phyloP scores from a whole-genome alignment of 1,140 invertebrate species.

The Neomicropteryx cornuta region DNA sequence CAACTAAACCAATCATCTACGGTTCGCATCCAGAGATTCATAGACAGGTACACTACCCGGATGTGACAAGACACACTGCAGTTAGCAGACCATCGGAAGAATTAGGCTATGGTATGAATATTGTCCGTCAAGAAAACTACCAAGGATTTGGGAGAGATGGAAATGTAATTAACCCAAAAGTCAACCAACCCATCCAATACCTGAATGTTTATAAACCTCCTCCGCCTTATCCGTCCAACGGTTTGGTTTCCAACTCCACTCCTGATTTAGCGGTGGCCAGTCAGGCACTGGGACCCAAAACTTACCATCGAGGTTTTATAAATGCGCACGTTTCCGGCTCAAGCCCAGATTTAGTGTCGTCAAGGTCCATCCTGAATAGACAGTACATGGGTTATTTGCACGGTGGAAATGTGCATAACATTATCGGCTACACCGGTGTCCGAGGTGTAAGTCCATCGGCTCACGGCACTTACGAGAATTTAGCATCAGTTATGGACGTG shows the following conservation, averaged over 20 bases:
- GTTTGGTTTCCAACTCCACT: conserved; percentile 64
- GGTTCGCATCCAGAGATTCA: conserved; percentile 56
- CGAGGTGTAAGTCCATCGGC: conserved; percentile 32
- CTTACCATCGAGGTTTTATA: conserved; percentile 41
- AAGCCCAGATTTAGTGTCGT: conserved; percentile 66
- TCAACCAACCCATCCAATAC: conserved; percentile 40
- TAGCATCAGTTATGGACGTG: conserved; percentile 31
- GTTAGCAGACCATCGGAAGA: too few relatives aligned
- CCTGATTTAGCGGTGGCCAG: conserved; percentile 66
- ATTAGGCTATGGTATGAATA: conserved; percentile 26
- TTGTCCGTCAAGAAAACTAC: conserved; percentile 22
- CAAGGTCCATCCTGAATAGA: conserved; percentile 43
- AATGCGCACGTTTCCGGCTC: conserved; percentile 55
- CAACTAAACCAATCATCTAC: conserved; percentile 37
- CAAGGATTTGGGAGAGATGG: conserved; percentile 19
- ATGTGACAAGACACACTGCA: conserved; percentile 47
- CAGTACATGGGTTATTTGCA: conserved; percentile 39
- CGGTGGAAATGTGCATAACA: conserved; percentile 18
- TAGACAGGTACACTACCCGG: conserved; percentile 42
- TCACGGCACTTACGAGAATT: conserved; percentile 61
- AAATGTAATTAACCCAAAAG: conserved; percentile 23
- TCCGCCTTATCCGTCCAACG: conserved; percentile 65
- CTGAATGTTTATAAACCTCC: conserved; percentile 70
- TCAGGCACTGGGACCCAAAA: conserved; percentile 24
- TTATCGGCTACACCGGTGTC: conserved; percentile 21